Base-by-base conservation (phyloP, 2,113 vertebrate species). In the Hippocampus guttulatus region DNA sequence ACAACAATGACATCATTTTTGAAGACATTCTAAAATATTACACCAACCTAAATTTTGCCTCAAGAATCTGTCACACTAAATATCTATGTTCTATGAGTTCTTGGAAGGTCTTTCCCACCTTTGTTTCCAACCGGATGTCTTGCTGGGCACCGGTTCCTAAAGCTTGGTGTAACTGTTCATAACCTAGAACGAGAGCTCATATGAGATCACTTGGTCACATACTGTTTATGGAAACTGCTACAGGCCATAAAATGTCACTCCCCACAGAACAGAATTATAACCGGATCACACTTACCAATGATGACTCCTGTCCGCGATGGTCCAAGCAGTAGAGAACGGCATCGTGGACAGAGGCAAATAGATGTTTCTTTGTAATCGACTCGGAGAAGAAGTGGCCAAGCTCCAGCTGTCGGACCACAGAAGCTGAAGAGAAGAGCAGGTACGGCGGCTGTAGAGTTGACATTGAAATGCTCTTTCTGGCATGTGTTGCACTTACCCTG, bases 331-430 rank as follows among this genome's bases (percentile, higher is more conserved):
- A 91, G 64, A 86, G 79, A 70, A 96, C 93, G 0, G 96, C 94
- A 0, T 95, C 95, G 0, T 96, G 94, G 60, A 98, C 89, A 0
- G 96, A 93, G 61, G 92, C 89, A 64, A 98, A 99, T 67, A 98
- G 90, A 41, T 65, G 86, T 47, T 86, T 85, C 87, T 98, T 96
- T 27, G 94, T 93, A 86, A 98, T 90, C 2, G 84, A 68, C 0
- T 93, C 81, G 0, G 91, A 92, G 73, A 98, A 99, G 87, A 99
- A 97, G 52, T 89, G 82, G 2, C 95, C 94, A 0, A 51, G 73
- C 75, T 98, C 95, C 25, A 99, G 83, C 79, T 97, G 94, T 58
- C 91, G 43, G 11, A 98, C 86, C 66, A 99, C 92, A 0, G 88
- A 85, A 0, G 47, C 97, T 97, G 78, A 40, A 58, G 1, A 49